Evolutionary conservation across 2,888 invertebrate genomes (phyloP).

Genomic region (Dryomyza anilis): DNA sequence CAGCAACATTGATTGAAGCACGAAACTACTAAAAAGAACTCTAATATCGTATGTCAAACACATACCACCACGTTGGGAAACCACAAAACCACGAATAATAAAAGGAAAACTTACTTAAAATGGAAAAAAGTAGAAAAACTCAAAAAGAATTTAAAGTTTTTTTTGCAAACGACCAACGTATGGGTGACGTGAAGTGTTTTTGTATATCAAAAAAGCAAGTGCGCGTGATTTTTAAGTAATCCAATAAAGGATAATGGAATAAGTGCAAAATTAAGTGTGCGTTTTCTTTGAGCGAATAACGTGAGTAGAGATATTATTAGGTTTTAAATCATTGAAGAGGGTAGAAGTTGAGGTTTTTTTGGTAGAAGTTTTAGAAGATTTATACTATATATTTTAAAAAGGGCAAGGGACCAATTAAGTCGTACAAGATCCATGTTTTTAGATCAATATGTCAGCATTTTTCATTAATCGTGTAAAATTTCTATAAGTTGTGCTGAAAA

Average conservation of each 20-base stretch:
- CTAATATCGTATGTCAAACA: constrained; percentile 43
- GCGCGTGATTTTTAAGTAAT: constrained; percentile 2
- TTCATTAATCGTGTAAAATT: too few species aligned
- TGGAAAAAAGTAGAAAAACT: not conserved
- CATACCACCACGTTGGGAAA: constrained; percentile 3
- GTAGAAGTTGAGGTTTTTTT: not conserved
- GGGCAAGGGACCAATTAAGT: too few species aligned
- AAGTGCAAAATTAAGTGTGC: not conserved
- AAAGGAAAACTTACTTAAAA: not conserved
- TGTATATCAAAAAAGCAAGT: not conserved
- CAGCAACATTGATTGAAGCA: constrained; percentile 26
- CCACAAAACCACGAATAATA: not conserved
- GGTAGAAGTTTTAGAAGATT: not conserved
- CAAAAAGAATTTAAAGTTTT: not conserved
- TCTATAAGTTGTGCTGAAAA: too few species aligned
- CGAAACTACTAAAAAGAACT: constrained; percentile 34
- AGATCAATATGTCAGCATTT: too few species aligned
- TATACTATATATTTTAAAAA: too few species aligned
- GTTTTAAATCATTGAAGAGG: too few species aligned
- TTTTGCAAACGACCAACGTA: not conserved
- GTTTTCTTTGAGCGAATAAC: not conserved
- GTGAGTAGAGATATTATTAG: too few species aligned
- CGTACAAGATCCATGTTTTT: too few species aligned
- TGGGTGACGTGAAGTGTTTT: too few species aligned
- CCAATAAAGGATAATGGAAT: not conserved